phyloP scores from a whole-genome alignment of 2,797 vertebrate species.

The Pseudocheirus occidentalis region DNA sequence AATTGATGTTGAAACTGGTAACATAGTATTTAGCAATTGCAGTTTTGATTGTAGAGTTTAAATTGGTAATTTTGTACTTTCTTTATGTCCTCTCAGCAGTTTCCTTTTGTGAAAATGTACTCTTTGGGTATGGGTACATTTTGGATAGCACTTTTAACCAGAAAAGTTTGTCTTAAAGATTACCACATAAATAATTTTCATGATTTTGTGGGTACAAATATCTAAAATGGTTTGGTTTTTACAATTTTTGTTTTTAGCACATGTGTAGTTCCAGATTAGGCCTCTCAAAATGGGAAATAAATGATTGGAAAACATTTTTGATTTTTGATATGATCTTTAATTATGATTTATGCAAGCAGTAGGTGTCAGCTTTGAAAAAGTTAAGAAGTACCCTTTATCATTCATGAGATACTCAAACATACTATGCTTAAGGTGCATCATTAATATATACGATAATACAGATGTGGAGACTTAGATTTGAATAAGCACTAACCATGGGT shows the following conservation, averaged over 20 bases:
- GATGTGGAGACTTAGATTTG: background rate
- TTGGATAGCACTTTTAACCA: constrained; percentile 28
- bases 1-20: constrained; percentile 34
- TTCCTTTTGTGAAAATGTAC: constrained; percentile 52
- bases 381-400: constrained; percentile 4
- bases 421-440: background rate
- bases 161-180: constrained; percentile 33
- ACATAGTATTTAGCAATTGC: constrained; percentile 6
- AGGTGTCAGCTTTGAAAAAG: background rate
- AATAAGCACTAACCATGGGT: background rate
- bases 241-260: background rate
- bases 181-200: constrained; percentile 11
- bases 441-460: background rate
- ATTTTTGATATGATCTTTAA: constrained; percentile 13
- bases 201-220: background rate
- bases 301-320: constrained; percentile 26
- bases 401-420: background rate
- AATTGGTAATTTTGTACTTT: constrained; percentile 13
- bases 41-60: constrained; percentile 19
- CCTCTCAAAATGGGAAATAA: constrained; percentile 33
- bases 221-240: constrained; percentile 9
- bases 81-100: constrained; percentile 11
- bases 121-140: background rate
- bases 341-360: constrained; percentile 24
- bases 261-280: constrained; percentile 18